Percentiles rank a stretch among this genome's conserved stretches.
phyloP scores from a whole-genome alignment of 2,888 invertebrate genomes.

The Chymomyza fuscimana region DNA sequence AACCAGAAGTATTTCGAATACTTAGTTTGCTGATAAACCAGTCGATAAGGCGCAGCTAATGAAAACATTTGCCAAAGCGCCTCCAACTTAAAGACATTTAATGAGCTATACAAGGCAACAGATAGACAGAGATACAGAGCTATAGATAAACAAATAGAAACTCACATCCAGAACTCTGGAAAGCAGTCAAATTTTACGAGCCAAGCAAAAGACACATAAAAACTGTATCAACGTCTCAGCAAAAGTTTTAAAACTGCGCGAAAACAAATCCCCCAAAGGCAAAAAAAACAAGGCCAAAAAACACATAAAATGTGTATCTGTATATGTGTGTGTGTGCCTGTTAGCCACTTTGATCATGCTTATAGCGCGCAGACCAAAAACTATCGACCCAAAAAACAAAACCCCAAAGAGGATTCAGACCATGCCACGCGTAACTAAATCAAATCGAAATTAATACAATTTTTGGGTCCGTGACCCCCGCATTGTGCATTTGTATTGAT shows the following conservation, averaged over 20 bases:
- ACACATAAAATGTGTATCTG: slow-evolving; percentile 37
- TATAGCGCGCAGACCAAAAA: slow-evolving; percentile 9
- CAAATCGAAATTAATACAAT: slow-evolving; percentile 71
- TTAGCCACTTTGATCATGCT: background rate
- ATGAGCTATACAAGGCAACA: slow-evolving; percentile 18
- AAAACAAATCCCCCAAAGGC: slow-evolving; percentile 8
- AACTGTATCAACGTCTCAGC: slow-evolving; percentile 9
- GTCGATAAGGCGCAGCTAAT: slow-evolving; percentile 40
- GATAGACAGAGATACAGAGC: slow-evolving; percentile 2
- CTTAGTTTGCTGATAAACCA: background rate
- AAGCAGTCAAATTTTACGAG: slow-evolving; percentile 51
- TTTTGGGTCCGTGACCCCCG: slow-evolving; percentile 48
- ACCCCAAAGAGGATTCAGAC: slow-evolving; percentile 1
- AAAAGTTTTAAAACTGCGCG: slow-evolving; percentile 8
- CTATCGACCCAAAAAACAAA: slow-evolving; percentile 44
- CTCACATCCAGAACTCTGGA: slow-evolving; percentile 34
- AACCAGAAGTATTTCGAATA: slow-evolving; percentile 20
- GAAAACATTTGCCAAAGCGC: slow-evolving; percentile 48
- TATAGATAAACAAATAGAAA: slow-evolving; percentile 22
- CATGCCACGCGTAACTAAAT: slow-evolving; percentile 50
- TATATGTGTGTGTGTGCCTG: background rate
- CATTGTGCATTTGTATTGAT: slow-evolving; percentile 3
- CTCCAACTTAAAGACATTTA: slow-evolving; percentile 29
- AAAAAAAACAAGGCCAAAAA: slow-evolving; percentile 6
- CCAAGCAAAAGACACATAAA: slow-evolving; percentile 20